A percentile compares a stretch with the other conserved stretches of the same genome.
These are phyloP conservation scores for Hesperia comma DNA, from an alignment of 2,888 invertebrate genomes.

Conservation along the genomic window DNA sequence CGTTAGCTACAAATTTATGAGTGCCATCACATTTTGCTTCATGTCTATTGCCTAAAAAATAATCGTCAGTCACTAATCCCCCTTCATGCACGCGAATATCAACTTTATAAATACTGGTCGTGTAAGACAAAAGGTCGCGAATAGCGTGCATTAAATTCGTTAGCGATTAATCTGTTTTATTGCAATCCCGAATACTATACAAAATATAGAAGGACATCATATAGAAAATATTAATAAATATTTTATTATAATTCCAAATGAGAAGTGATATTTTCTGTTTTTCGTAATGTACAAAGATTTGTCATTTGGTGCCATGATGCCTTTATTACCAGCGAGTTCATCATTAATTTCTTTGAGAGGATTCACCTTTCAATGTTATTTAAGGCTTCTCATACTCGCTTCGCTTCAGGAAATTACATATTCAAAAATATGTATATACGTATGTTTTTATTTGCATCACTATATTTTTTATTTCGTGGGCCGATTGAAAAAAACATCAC, in stretches of 20 bases:
- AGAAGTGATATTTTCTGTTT: neutral
- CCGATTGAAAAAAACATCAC: too few relatives aligned
- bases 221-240: too few relatives aligned
- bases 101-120: neutral
- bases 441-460: too few relatives aligned
- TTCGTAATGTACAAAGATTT: neutral
- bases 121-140: neutral
- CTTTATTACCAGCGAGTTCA: too few relatives aligned
- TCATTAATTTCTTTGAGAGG: too few relatives aligned
- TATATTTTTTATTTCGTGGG: too few relatives aligned
- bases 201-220: neutral
- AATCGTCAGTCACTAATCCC: constrained; percentile 1
- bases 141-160: neutral
- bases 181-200: neutral
- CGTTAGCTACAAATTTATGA: neutral
- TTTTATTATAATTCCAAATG: neutral
- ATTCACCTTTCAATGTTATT: too few relatives aligned
- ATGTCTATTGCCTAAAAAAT: neutral
- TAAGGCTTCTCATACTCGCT: too few relatives aligned
- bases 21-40: neutral
- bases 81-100: neutral
- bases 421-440: too few relatives aligned
- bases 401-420: too few relatives aligned
- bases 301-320: too few relatives aligned
- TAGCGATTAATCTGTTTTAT: neutral